Conservation (phyloP, 2,797 vertebrate species). For the Rousettus madagascariensis region DNA sequence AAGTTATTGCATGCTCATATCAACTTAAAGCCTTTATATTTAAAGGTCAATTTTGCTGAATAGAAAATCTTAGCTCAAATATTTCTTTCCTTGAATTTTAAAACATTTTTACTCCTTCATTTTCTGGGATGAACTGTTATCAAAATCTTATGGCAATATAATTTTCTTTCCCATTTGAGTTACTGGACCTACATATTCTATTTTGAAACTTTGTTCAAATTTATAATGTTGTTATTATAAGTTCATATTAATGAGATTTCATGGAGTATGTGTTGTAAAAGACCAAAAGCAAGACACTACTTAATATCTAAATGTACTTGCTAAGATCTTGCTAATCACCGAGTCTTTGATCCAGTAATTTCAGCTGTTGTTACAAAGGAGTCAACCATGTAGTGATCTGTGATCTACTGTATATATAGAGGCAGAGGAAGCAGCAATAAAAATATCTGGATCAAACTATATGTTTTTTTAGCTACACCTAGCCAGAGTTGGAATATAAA, state of each 20-base stretch:
- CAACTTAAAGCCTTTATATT: not conserved
- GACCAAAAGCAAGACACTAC: not conserved
- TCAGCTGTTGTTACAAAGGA: not conserved
- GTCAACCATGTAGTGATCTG: not conserved
- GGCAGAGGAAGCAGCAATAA: not conserved
- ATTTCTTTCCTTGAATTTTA: not conserved
- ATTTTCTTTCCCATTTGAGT: not conserved
- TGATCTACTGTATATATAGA: not conserved
- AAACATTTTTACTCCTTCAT: not conserved
- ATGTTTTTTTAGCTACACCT: not conserved
- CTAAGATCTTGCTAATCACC: not conserved
- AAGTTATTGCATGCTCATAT: not conserved
- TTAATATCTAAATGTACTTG: not conserved
- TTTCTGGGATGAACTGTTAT: not conserved
- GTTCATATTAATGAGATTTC: not conserved
- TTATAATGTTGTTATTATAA: not conserved
- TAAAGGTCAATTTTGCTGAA: not conserved
- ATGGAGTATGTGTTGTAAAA: not conserved
- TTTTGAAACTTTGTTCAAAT: slow-evolving; percentile 13
- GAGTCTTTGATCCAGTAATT: not conserved
- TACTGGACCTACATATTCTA: not conserved
- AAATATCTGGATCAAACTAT: not conserved
- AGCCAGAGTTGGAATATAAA: not conserved
- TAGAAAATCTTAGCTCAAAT: not conserved
- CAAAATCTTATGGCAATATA: not conserved